A percentile compares a stretch with the other conserved stretches of the same genome.
phyloP scores from a whole-genome alignment of 1,140 invertebrate species.

The Drosophila ercepeae region DNA sequence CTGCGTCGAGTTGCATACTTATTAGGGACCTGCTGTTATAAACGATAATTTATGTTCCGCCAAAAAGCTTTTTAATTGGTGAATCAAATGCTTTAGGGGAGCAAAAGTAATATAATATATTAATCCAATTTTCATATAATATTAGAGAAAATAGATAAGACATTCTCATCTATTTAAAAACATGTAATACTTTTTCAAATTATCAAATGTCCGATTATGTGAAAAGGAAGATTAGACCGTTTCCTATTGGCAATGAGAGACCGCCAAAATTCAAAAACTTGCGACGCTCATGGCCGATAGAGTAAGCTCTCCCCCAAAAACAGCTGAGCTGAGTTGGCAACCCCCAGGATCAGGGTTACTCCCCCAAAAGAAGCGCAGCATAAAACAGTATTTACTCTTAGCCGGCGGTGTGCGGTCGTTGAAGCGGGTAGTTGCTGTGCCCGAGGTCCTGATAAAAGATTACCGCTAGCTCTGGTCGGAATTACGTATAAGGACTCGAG shows the following conservation, averaged over 20 bases:
- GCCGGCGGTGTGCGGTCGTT: conserved; percentile 40
- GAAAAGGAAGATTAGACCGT: neutral
- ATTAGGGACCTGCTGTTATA: neutral
- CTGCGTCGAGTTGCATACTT: neutral
- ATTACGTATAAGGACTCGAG: conserved; percentile 37
- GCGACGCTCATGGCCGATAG: conserved; percentile 6
- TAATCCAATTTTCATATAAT: too few relatives aligned
- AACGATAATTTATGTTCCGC: conserved; percentile 8
- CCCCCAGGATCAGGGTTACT: neutral
- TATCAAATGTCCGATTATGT: neutral
- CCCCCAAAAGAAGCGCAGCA: conserved; percentile 32
- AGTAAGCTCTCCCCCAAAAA: conserved; percentile 10
- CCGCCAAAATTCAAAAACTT: conserved; percentile 13
- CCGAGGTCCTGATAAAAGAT: conserved; percentile 1
- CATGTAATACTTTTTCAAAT: too few relatives aligned
- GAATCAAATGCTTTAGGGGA: neutral
- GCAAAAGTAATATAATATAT: too few relatives aligned
- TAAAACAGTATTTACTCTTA: conserved; percentile 26
- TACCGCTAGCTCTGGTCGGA: conserved; percentile 20
- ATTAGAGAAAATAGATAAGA: too few relatives aligned
- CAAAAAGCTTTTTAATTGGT: conserved; percentile 2
- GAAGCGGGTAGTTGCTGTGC: neutral
- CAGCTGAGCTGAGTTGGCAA: too few relatives aligned
- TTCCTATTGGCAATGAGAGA: neutral
- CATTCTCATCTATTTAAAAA: too few relatives aligned